A percentile compares a stretch with the other conserved stretches of the same genome.
Conservation (phyloP, 1,140 invertebrate genomes). For the Nasonia longicornis region DNA sequence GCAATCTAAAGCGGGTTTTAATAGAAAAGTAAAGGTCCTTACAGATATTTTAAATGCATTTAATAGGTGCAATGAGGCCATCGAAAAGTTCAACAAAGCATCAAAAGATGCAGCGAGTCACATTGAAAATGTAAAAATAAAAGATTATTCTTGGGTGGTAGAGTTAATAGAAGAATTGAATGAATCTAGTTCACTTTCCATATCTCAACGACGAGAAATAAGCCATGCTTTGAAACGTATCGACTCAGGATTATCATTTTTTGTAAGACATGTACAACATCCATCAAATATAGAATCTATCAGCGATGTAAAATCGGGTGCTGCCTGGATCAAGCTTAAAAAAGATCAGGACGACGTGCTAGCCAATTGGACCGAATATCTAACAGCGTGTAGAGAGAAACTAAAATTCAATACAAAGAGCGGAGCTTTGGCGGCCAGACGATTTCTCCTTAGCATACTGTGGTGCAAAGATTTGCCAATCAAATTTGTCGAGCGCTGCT, state of each 20-base stretch:
- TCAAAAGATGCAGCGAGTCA: neutral
- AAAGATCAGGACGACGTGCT: neutral
- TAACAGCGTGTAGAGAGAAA: neutral
- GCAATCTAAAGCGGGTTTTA: constrained; percentile 6
- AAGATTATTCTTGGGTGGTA: constrained; percentile 33
- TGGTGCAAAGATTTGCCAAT: constrained; percentile 35
- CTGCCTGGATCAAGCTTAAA: constrained; percentile 7
- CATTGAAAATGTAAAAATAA: neutral
- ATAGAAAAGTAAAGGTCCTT: neutral
- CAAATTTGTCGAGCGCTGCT: constrained; percentile 7
- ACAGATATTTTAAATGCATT: too few relatives aligned
- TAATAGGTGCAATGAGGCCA: neutral
- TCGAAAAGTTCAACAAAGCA: neutral
- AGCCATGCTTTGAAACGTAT: too few relatives aligned
- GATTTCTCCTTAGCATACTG: neutral
- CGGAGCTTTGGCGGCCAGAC: neutral
- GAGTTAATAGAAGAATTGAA: neutral
- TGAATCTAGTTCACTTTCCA: neutral
- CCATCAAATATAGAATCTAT: constrained; percentile 28
- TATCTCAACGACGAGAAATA: too few relatives aligned
- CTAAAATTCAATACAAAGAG: neutral
- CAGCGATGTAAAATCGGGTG: constrained; percentile 5
- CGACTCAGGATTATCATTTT: neutral
- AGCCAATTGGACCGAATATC: neutral
- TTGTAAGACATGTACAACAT: neutral